These are phyloP conservation scores for Scaptomyza caliginosa DNA, from an alignment of 2,888 invertebrate species.

Conservation along the genomic window DNA sequence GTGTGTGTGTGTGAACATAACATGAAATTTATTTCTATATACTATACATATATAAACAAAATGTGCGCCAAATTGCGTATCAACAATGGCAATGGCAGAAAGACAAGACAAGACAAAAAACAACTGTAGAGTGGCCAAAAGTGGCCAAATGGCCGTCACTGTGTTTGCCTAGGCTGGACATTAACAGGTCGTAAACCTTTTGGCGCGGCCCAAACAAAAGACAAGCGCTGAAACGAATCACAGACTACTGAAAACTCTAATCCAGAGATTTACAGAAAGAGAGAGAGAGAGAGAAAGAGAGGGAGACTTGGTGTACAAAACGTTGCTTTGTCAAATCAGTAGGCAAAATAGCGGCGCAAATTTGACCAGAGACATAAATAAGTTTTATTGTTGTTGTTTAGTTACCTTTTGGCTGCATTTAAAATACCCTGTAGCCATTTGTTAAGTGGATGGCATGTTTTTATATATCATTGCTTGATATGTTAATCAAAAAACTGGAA, in stretches of 20 bases:
- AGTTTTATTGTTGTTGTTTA: conserved; percentile 72
- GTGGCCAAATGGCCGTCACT: conserved; percentile 58
- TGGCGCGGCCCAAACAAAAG: conserved; percentile 74
- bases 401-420: conserved; percentile 6
- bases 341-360: conserved; percentile 75
- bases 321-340: conserved; percentile 78
- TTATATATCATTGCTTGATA: too few relatives aligned
- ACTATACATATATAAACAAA: conserved; percentile 76
- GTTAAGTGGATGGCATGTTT: not conserved
- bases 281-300: not conserved
- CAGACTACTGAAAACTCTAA: conserved; percentile 10
- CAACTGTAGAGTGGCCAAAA: conserved; percentile 23
- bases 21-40: conserved; percentile 75
- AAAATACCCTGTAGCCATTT: not conserved
- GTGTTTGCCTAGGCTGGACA: conserved; percentile 72
- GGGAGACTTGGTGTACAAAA: conserved; percentile 60
- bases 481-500: accelerated
- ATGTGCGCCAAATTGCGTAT: conserved; percentile 77
- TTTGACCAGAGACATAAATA: conserved; percentile 78
- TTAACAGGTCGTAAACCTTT: conserved; percentile 81
- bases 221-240: conserved; percentile 72
- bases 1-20: conserved; percentile 57
- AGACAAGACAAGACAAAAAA: not conserved
- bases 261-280: not conserved
- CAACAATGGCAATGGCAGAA: conserved; percentile 50